Evolutionary conservation across 2,113 vertebrate genomes (phyloP), one percentile per base, ranked within the genome.

Genomic region (Spea bombifrons): DNA sequence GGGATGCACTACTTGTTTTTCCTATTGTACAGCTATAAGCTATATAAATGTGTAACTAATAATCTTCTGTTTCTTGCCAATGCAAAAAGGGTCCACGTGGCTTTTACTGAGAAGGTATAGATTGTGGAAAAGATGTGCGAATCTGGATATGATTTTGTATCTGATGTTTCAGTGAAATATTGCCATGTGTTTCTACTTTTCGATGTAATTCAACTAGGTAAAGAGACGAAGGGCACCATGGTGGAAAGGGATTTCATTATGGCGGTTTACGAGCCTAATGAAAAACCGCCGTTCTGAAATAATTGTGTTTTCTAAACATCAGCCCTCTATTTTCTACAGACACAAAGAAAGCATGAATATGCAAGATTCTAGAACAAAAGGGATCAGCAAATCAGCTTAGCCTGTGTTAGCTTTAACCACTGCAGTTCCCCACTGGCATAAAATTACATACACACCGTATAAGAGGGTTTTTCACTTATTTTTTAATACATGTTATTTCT

Each of bases 261-360:
- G 5, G 66, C 30, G 12, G 17, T 75, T 57, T 47, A 15, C 57
- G 59, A 48, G 59, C 59, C 4, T 71, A 71, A 71, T 78, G 66
- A 77, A 70, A 76, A 49, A 45, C 6, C 8, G 45, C 52, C 65
- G 59, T 66, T 48, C 17, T 17, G 30, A 48, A 71, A 79, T 55
- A 9, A 63, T 55, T 53, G 69, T 48, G 69, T 46, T 72, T 45
- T 66, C 13, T 44, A 70, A 63, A 15, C 57, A 3, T 48, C 13
- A n/a, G 46, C 17, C 17, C 8, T 4, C 67, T 71, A 43, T 16
- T 68, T 55, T 7, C 52, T 16, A 59, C 50, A 45, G 12, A n/a
- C 66, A 69, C 66, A 70, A 48, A 59, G 66, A 77, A 55, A 63
- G 17, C 67, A 63, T 52, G 67, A 78, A 76, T 76, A 48, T 69